These are phyloP conservation scores for Drosophila neocordata DNA, from an alignment of 1,140 invertebrate genomes.

Conservation along the genomic window DNA sequence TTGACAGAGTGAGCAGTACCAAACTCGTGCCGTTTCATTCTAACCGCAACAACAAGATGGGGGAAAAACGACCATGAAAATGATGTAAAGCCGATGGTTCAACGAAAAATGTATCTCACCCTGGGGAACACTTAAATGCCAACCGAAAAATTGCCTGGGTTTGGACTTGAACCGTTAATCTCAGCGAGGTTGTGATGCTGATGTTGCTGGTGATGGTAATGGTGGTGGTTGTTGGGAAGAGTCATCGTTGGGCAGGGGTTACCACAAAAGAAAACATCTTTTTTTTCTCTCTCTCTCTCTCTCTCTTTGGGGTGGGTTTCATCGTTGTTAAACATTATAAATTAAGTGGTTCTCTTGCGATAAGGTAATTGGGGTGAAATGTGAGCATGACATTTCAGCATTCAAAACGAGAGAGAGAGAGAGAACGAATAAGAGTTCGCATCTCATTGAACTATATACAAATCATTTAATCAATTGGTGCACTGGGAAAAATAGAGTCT, in stretches of 20 bases:
- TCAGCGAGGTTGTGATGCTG: constrained; percentile 30
- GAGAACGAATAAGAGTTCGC: constrained; percentile 25
- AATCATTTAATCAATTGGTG: not conserved
- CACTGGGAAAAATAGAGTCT: not conserved
- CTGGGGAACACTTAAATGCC: constrained; percentile 81
- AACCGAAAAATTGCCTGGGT: constrained; percentile 75
- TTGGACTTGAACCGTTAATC: constrained; percentile 76
- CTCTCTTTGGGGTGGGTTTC: constrained; percentile 45
- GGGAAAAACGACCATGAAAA: constrained; percentile 74
- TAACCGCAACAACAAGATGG: constrained; percentile 74
- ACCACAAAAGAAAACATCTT: constrained; percentile 33
- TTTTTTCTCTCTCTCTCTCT: not conserved
- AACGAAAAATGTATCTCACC: constrained; percentile 77
- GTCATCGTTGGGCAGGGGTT: constrained; percentile 15
- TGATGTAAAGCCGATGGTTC: constrained; percentile 74
- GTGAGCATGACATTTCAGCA: constrained; percentile 54
- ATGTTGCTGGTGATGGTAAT: constrained; percentile 27
- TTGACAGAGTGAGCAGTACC: constrained; percentile 69
- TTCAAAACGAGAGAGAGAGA: constrained; percentile 6
- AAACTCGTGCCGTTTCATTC: constrained; percentile 23
- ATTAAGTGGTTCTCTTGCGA: constrained; percentile 79
- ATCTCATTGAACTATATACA: constrained; percentile 27
- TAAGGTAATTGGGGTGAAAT: constrained; percentile 82
- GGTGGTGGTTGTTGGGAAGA: constrained; percentile 26
- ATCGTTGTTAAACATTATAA: constrained; percentile 79